phyloP scores from a whole-genome alignment of 2,888 invertebrate species.

The Epistrophella euchroma region DNA sequence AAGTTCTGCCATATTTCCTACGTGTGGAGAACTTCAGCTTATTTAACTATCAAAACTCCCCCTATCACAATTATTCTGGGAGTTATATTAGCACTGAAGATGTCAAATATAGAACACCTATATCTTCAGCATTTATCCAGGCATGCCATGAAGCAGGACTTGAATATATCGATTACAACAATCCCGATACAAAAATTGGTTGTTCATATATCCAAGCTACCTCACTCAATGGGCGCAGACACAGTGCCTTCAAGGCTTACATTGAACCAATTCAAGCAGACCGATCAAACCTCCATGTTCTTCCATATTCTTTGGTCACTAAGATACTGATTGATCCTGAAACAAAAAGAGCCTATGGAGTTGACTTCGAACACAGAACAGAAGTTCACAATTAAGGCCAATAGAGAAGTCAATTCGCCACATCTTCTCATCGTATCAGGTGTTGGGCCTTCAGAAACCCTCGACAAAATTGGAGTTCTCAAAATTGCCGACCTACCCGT shows the following conservation, averaged over 20 bases:
- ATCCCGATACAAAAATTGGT: conserved; percentile 86
- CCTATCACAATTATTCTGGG: conserved; percentile 87
- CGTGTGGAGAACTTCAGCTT: conserved; percentile 85
- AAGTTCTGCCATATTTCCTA: conserved; percentile 86
- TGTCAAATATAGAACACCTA: conserved; percentile 85
- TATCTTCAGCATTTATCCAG: conserved; percentile 85
- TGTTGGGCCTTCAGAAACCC: background rate
- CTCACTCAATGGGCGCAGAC: conserved; percentile 86
- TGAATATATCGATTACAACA: conserved; percentile 89
- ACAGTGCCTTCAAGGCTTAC: conserved; percentile 88
- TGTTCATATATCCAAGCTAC: conserved; percentile 88
- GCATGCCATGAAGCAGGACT: conserved; percentile 88
- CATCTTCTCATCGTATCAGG: conserved; percentile 4
- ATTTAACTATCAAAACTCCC: conserved; percentile 83
- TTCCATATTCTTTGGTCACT: conserved; percentile 85
- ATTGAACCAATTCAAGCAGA: conserved; percentile 85
- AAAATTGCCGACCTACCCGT: conserved; percentile 88
- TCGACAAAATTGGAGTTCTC: conserved; percentile 83
- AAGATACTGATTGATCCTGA: conserved; percentile 84
- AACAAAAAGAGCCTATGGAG: conserved; percentile 83
- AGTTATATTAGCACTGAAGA: conserved; percentile 86
- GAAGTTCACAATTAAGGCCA: conserved; percentile 66
- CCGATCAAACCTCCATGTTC: conserved; percentile 82
- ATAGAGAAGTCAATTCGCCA: conserved; percentile 77
- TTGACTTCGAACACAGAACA: conserved; percentile 79